phyloP scores from a whole-genome alignment of 1,140 invertebrate species.

The Triops cancriformis region DNA sequence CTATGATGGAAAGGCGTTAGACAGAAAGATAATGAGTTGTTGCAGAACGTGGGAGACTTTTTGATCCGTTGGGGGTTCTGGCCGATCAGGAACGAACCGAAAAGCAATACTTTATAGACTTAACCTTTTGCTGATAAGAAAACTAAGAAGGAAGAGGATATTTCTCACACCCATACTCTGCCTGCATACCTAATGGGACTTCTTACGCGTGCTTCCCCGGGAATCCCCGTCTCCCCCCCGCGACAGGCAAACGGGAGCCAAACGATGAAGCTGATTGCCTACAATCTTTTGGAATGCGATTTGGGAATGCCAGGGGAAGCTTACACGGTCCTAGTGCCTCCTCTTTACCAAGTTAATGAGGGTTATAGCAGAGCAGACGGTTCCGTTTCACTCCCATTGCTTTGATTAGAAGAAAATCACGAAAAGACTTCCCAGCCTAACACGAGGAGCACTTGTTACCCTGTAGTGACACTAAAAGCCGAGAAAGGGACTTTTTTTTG shows the following conservation, averaged over 20 bases:
- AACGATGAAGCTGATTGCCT: background rate
- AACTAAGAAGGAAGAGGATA: background rate
- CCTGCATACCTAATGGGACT: background rate
- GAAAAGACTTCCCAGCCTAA: background rate
- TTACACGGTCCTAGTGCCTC: background rate
- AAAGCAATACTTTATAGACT: background rate
- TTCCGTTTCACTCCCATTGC: background rate
- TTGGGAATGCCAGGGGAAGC: background rate
- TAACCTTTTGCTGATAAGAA: background rate
- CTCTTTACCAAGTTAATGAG: background rate
- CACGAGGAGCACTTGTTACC: background rate
- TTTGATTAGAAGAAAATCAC: slow-evolving; percentile 11
- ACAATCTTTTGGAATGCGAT: background rate
- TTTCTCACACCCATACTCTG: background rate
- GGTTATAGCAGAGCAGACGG: background rate
- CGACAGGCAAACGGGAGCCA: background rate
- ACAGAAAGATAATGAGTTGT: background rate
- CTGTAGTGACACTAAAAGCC: background rate
- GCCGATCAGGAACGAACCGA: background rate
- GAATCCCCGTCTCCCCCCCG: background rate
- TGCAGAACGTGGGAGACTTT: background rate
- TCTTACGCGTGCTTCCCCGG: background rate
- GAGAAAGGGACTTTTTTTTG: background rate
- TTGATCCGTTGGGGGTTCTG: background rate
- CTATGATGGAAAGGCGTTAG: background rate